Base-by-base conservation (phyloP, 2,797 vertebrate genomes). In the Fringilla coelebs region DNA sequence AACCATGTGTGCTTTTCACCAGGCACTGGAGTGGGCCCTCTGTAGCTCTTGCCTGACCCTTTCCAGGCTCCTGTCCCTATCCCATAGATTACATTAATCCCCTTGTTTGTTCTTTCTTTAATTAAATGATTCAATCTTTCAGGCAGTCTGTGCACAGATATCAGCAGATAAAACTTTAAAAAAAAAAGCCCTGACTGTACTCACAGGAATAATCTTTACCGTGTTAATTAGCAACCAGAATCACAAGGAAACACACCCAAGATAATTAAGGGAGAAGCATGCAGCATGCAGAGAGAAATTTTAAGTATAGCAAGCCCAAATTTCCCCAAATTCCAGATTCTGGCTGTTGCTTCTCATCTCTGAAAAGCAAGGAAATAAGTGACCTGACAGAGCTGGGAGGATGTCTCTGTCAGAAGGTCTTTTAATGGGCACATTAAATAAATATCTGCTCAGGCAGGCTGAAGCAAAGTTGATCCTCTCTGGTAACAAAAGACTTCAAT, bases 91-190 rank as follows among this genome's bases (percentile, higher is more conserved):
- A 95, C 86, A 95, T 93, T 94, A 97, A 95, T 96, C 95, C 81
- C 85, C 81, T 89, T 94, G 84, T 94, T 97, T 96, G 85, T 91
- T 94, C 90, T 85, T 94, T 57, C 95, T 97, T 95, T 96, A 97
- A 96, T 97, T 96, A 96, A 97, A 97, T 95, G 81, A 97, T 96
- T 95, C 74, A 70, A 94, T 96, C 95, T 97, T 92, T 78, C 78
- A 90, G 61, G 86, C 88, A 85, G 89, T n/a, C 91, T 68, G 67
- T 3, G 6, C 75, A 45, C 46, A 94, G 89, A 95, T 95, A 96
- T 38, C 71, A 73, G 68, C 46, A 54, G 92, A 95, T 97, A 92
- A 95, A 94, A 84, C 19, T 81, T 78, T 2, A 1, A 55, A 48
- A 62, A 31, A 21, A 19, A 15, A 13, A 14, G 4, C 1, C 10